phyloP scores from a whole-genome alignment of 2,888 invertebrate species.

The Coleophora deauratella region DNA sequence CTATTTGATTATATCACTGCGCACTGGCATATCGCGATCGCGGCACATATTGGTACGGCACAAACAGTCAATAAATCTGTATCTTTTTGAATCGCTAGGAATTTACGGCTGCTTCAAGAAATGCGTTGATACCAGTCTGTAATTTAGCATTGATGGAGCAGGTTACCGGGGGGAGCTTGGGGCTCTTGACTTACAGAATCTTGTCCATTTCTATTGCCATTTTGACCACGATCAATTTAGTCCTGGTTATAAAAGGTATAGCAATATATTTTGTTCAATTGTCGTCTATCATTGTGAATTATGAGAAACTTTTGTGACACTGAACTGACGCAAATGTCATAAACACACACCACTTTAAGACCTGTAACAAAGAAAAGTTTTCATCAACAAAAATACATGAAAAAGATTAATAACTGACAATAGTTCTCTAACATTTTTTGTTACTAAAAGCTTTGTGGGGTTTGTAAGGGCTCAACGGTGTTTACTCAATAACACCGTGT shows the following conservation, averaged over 20 bases:
- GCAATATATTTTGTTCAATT: conserved; percentile 33
- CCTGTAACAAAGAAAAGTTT: too few relatives aligned
- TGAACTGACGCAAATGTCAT: conserved; percentile 1
- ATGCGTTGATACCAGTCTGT: conserved; percentile 93
- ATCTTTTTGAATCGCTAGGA: conserved; percentile 5
- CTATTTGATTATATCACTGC: conserved; percentile 65
- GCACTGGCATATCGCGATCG: conserved; percentile 80
- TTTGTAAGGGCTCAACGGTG: too few relatives aligned
- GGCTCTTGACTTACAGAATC: conserved; percentile 37
- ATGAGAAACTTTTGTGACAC: background rate
- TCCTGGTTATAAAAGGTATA: conserved; percentile 3
- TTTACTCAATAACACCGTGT: too few relatives aligned
- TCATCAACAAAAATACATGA: too few relatives aligned
- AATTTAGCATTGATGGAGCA: conserved; percentile 85
- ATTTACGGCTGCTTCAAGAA: conserved; percentile 94
- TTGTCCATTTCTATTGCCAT: conserved; percentile 16
- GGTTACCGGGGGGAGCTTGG: conserved; percentile 46
- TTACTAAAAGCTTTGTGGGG: too few relatives aligned
- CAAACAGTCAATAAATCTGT: conserved; percentile 36
- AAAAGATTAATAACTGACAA: too few relatives aligned
- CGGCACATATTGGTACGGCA: conserved; percentile 78
- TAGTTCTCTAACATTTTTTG: too few relatives aligned
- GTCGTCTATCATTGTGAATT: conserved; percentile 50
- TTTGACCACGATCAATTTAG: background rate
- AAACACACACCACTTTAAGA: too few relatives aligned